These are phyloP conservation scores for Pandion haliaetus DNA, from an alignment of 2,113 vertebrate species.

Conservation along the genomic window DNA sequence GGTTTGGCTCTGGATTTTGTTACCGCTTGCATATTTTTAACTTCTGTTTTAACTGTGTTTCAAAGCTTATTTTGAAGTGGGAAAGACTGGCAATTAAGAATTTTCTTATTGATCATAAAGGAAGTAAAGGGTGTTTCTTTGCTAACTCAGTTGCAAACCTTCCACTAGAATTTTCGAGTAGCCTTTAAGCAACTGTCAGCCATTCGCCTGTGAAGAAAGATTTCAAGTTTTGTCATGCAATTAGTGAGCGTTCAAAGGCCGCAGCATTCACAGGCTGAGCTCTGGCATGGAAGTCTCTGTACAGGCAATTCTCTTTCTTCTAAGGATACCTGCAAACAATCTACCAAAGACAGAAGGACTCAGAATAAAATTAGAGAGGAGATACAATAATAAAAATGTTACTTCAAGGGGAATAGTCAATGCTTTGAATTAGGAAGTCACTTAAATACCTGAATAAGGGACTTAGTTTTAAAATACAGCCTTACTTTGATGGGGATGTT, in stretches of 20 bases:
- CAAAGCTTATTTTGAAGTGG: slow-evolving; percentile 16
- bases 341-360: neutral
- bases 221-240: neutral
- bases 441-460: neutral
- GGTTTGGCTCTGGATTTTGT: neutral
- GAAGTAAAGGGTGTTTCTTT: neutral
- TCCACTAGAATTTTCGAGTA: neutral
- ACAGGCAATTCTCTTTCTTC: neutral
- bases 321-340: neutral
- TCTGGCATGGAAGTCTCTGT: neutral
- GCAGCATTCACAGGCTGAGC: neutral
- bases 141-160: neutral
- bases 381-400: neutral
- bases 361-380: neutral
- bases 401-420: neutral
- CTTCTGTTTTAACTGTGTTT: neutral
- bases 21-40: neutral
- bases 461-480: neutral
- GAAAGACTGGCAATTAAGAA: neutral
- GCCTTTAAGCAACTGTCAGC: slow-evolving; percentile 7
- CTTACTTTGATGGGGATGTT: neutral
- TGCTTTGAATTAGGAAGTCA: neutral
- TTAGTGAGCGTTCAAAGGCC: slow-evolving; percentile 12
- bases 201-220: neutral
- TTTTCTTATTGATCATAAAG: neutral